Base-by-base conservation (phyloP, 2,888 invertebrate genomes). In the Pristionchus fissidentatus region DNA sequence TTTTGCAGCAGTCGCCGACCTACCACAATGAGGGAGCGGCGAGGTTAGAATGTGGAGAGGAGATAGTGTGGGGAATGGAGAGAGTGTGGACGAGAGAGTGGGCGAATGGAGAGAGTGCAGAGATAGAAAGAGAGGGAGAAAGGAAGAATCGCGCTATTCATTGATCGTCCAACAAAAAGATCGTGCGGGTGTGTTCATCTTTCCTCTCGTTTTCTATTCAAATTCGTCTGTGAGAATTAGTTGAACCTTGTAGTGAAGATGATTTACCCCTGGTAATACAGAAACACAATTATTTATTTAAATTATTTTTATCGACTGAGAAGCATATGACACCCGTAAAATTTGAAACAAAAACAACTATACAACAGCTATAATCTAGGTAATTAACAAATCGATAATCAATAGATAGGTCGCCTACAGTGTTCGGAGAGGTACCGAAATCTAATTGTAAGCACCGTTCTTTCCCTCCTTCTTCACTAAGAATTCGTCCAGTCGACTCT, bases 131-230 rank as follows among this genome's bases (percentile, higher is more conserved):
- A 13, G 41, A 41, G 1, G 22, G 43, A 41, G 70, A 46, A 75
- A 26, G 46, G 35, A 35, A 46, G 46, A 26, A 46, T 75, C 46
- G 19, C 4, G 13, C 38, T 66, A 66, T 66, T 66, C 38, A 66
- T 19, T 38, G 38, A 66, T 22, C 19, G 19, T 8, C 5, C 38
- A 38, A 15, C 38, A 41, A 66, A 66, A 66, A 66, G 41, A 4
- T 15, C 66, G 38, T n/a, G 19, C 66, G 66, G 66, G 66, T n/a
- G 66, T 66, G 66, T 66, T n/a, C 22, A 38, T 66, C 66, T 32
- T 38, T 22, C 38, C n/a, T 38, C 66, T 66, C 66, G 66, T 41
- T 66, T 66, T 66, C 66, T 66, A 66, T 66, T 66, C 66, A 38
- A 66, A 66, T 66, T 66, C 66, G 19, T 38, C 66, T 66, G 1